A percentile compares a stretch with the other conserved stretches of the same genome.
phyloP scores from a whole-genome alignment of 2,888 invertebrate species.

The Melangyna quadrimaculata region DNA sequence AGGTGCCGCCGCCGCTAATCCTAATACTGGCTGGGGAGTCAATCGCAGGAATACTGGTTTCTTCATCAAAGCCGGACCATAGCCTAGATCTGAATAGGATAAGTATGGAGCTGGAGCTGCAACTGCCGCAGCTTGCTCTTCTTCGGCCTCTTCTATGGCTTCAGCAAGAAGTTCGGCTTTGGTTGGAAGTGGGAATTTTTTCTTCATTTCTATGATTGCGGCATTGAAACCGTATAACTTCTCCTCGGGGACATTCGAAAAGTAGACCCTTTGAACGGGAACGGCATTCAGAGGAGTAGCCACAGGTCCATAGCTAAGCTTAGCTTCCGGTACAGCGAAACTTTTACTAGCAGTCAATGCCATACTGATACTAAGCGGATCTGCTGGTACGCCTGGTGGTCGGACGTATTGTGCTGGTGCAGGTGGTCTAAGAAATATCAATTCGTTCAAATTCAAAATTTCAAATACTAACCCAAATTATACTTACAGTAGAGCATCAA shows the following conservation, averaged over 20 bases:
- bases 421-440: background rate
- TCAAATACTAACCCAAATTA: rapidly evolving
- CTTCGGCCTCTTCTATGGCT: conserved; percentile 72
- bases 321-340: conserved; percentile 81
- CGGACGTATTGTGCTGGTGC: background rate
- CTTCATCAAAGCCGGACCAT: conserved; percentile 79
- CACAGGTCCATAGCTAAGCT: conserved; percentile 82
- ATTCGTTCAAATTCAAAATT: background rate
- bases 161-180: conserved; percentile 41
- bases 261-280: conserved; percentile 74
- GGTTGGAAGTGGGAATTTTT: conserved; percentile 61
- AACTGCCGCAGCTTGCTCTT: conserved; percentile 73
- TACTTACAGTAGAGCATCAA: conserved; percentile 19
- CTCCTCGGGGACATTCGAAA: conserved; percentile 82
- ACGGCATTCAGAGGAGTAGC: conserved; percentile 81
- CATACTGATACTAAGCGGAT: conserved; percentile 82
- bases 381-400: conserved; percentile 78
- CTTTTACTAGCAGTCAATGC: conserved; percentile 81
- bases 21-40: conserved; percentile 23
- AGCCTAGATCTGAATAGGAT: conserved; percentile 81
- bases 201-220: conserved; percentile 82
- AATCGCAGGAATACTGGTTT: conserved; percentile 76
- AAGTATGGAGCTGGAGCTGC: conserved; percentile 74
- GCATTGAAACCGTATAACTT: conserved; percentile 82
- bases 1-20: background rate